These are phyloP conservation scores for Montifringilla adamsi DNA, from an alignment of 2,113 vertebrate genomes.

Conservation along the genomic window DNA sequence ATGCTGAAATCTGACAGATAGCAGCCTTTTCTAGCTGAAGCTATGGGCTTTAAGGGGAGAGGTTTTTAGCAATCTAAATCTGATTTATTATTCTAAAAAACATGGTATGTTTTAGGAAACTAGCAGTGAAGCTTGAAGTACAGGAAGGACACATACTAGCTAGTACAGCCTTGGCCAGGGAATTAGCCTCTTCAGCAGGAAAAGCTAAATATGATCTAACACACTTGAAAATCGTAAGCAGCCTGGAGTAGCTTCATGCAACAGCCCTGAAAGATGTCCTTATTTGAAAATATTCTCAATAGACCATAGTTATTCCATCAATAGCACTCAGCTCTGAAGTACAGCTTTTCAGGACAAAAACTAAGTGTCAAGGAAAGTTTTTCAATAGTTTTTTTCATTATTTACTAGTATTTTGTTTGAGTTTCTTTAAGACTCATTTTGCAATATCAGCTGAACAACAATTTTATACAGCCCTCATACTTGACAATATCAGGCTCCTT, in stretches of 20 bases:
- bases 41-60: fast-evolving
- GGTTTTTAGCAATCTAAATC: background rate
- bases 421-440: background rate
- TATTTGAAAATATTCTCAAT: background rate
- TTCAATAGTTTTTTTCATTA: background rate
- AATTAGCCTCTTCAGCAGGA: background rate
- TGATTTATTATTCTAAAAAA: background rate
- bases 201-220: background rate
- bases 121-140: background rate
- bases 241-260: background rate
- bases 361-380: background rate
- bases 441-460: background rate
- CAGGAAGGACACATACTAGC: background rate
- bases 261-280: background rate
- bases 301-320: background rate
- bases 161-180: background rate
- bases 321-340: background rate
- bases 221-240: background rate
- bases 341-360: background rate
- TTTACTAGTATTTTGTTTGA: background rate
- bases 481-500: background rate
- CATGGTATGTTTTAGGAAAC: background rate
- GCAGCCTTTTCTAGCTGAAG: background rate
- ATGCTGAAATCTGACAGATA: background rate
- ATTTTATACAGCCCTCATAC: background rate